Evolutionary conservation across 23 tunicate genomes (phyloP).

Genomic region (Ascidia mentula): DNA sequence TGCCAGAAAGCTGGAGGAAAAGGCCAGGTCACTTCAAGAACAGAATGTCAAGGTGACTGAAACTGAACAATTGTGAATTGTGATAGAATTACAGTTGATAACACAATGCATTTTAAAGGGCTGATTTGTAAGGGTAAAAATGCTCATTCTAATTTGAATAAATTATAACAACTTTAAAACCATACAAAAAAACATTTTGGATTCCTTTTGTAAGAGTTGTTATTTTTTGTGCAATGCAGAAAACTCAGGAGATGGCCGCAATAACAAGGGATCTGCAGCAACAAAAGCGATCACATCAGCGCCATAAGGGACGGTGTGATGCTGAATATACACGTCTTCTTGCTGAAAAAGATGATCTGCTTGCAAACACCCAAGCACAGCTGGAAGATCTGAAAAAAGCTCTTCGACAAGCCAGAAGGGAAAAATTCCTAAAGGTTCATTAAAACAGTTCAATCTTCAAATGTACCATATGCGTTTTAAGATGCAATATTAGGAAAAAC

Average conservation of each 20-base stretch:
- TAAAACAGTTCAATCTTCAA: too few relatives aligned
- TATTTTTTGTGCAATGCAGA: too few relatives aligned
- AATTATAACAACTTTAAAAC: too few relatives aligned
- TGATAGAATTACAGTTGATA: too few relatives aligned
- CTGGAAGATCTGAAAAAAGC: constrained; percentile 67
- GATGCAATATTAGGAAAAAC: too few relatives aligned
- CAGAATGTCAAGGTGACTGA: constrained; percentile 77
- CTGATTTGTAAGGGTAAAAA: too few relatives aligned
- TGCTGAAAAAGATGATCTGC: constrained; percentile 26
- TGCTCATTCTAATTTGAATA: too few relatives aligned
- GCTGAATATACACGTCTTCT: constrained; percentile 35
- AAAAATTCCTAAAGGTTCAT: constrained; percentile 46
- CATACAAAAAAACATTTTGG: too few relatives aligned
- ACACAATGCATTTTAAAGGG: too few relatives aligned
- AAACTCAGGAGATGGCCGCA: constrained; percentile 35
- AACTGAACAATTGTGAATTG: too few relatives aligned
- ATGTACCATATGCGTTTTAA: too few relatives aligned
- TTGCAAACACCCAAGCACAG: constrained; percentile 33
- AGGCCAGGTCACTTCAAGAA: constrained; percentile 65
- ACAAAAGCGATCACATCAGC: constrained; percentile 59
- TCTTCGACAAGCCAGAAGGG: constrained; percentile 50
- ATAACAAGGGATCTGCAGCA: constrained; percentile 61
- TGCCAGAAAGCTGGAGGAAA: constrained; percentile 70
- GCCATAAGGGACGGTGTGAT: constrained; percentile 49
- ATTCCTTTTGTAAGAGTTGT: too few relatives aligned